phyloP scores from a whole-genome alignment of 1,140 invertebrate species.

The Drosophila pseudoobscura region DNA sequence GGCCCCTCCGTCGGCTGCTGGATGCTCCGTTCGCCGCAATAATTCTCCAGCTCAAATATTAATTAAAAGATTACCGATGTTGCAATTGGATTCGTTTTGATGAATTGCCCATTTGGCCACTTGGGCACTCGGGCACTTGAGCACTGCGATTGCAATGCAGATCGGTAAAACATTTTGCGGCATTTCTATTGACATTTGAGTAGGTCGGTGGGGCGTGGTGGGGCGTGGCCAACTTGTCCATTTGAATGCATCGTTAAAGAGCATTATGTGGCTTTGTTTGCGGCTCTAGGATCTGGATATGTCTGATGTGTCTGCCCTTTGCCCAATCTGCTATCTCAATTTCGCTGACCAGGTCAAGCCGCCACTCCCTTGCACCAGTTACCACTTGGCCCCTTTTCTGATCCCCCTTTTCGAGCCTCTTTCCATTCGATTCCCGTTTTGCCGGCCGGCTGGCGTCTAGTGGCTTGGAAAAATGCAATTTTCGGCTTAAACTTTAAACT shows the following conservation, averaged over 20 bases:
- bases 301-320: constrained; percentile 36
- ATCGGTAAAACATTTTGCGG: not conserved
- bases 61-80: constrained; percentile 78
- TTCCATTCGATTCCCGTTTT: not conserved
- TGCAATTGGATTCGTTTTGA: constrained; percentile 63
- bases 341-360: constrained; percentile 64
- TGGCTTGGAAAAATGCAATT: constrained; percentile 29
- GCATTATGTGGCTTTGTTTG: constrained; percentile 44
- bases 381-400: constrained; percentile 13
- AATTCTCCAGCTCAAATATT: constrained; percentile 77
- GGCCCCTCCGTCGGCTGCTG: constrained; percentile 48
- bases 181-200: constrained; percentile 68
- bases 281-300: not conserved
- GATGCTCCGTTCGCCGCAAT: constrained; percentile 55
- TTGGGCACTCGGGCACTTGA: not conserved
- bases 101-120: constrained; percentile 59
- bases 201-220: constrained; percentile 33
- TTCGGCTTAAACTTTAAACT: constrained; percentile 76
- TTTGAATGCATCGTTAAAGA: constrained; percentile 49
- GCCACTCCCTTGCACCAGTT: constrained; percentile 63
- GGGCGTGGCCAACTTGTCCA: constrained; percentile 40
- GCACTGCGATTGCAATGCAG: constrained; percentile 7
- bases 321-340: constrained; percentile 35
- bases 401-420: no score
- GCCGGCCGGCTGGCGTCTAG: constrained; percentile 51